Base-by-base conservation (phyloP, 2,113 vertebrate species). In the Cavia aperea region DNA sequence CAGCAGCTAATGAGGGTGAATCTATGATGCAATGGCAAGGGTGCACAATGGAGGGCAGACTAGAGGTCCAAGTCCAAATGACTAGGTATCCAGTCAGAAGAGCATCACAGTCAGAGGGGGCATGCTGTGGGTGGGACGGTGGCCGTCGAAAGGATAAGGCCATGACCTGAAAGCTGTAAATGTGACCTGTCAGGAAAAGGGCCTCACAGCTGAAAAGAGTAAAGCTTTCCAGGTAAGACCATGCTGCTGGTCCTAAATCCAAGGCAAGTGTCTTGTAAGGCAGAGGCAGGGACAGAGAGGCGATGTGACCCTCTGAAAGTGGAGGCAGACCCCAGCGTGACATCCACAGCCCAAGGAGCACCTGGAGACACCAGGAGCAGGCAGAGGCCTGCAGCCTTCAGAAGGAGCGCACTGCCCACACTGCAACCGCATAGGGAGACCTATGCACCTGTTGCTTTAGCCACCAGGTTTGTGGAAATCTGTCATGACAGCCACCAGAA, bases 101-200 rank as follows among this genome's bases (percentile, higher is more conserved):
- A 58, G 21, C 14, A 26, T 2, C 49, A 21, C 0, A 46, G 18
- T 49, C n/a, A 56, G 0, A 7, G 43, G 29, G 14, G 21, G 4
- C 26, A 12, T 11, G 36, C 1, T 14, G 26, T 18, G 18, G 23
- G 7, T 15, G 46, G 12, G 15, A 58, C 7, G 31, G 54, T 16
- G 9, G 14, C 33, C 46, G 73, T 86, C 51, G 43, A 19, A n/a
- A 86, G 88, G 49, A 75, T 6, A 18, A 0, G 0, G 72, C 51
- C 51, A 65, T 4, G 23, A 54, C 54, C 85, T 33, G 12, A 63
- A 86, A 43, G 33, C 58, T 92, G 60, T 81, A 43, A 73, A 31
- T 12, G 16, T 56, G 54, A 43, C 29, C 36, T 86, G 43, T 31
- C 19, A 62, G 58, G 31, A 73, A 78, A 94, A 72, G 29, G 12